phyloP scores from a whole-genome alignment of 2,888 invertebrate species.

The Cryptocephalus primarius region DNA sequence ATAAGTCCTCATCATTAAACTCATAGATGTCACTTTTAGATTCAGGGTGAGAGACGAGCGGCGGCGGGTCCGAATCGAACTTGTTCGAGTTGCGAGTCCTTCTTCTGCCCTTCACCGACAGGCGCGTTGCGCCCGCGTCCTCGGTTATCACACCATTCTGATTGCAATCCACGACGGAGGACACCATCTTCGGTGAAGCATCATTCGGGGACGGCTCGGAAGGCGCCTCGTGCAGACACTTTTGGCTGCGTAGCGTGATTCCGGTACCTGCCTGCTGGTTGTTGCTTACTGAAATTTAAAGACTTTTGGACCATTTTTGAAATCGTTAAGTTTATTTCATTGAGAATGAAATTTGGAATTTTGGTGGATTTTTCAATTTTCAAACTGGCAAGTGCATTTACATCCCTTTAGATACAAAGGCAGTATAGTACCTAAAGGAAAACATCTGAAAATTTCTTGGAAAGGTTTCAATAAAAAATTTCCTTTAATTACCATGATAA shows the following conservation, averaged over 20 bases:
- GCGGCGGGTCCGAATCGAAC: not conserved
- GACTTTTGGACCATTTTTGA: too few species aligned
- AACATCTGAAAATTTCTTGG: too few species aligned
- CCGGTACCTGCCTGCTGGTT: conserved; percentile 22
- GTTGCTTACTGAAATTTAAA: too few species aligned
- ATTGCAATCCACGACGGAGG: conserved; percentile 17
- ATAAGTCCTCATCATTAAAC: conserved; percentile 20
- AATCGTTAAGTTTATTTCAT: too few species aligned
- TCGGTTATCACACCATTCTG: conserved; percentile 19
- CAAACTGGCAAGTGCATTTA: too few species aligned
- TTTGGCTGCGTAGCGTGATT: conserved; percentile 52
- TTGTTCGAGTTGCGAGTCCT: conserved; percentile 6
- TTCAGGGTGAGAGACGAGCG: not conserved
- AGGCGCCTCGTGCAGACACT: conserved; percentile 36
- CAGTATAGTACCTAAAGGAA: too few species aligned
- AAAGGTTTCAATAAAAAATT: too few species aligned
- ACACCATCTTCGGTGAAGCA: conserved; percentile 3
- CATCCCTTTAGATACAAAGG: too few species aligned
- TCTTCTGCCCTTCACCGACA: not conserved
- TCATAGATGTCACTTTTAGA: conserved; percentile 31
- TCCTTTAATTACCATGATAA: too few species aligned
- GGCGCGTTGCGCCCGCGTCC: conserved; percentile 3
- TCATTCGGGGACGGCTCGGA: not conserved
- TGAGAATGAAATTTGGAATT: too few species aligned
- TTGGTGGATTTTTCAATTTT: too few species aligned